Evolutionary conservation across 2,113 vertebrate species (phyloP).

Genomic region (Lepus americanus): DNA sequence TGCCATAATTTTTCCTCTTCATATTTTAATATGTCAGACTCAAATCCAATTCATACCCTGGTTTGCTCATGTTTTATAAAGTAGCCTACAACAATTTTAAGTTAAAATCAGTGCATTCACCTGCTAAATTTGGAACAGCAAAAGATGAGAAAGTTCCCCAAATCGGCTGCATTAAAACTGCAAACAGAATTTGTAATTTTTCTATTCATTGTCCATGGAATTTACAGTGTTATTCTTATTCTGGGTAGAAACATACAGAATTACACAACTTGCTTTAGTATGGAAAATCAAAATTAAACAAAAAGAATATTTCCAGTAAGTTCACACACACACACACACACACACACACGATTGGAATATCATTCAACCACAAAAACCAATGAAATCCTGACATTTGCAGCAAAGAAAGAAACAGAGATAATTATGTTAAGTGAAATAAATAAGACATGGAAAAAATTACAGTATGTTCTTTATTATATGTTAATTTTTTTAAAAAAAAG

Average conservation of each 20-base stretch:
- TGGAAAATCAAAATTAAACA: constrained; percentile 68
- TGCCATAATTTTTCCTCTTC: constrained; percentile 65
- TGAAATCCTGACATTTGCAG: no score
- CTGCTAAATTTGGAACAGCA: constrained; percentile 80
- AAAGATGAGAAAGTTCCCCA: not conserved
- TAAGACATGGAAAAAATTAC: no score
- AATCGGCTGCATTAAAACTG: constrained; percentile 73
- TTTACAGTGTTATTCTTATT: constrained; percentile 22
- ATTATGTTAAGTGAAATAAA: no score
- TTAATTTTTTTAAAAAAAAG: no score
- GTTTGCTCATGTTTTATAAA: constrained; percentile 78
- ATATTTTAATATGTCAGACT: constrained; percentile 78
- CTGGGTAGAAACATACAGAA: constrained; percentile 2
- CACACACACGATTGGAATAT: no score
- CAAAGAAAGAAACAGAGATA: no score
- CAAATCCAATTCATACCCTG: constrained; percentile 73
- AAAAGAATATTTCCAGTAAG: constrained; percentile 6
- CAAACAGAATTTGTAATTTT: constrained; percentile 68
- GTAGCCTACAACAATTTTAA: constrained; percentile 72
- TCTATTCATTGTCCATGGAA: constrained; percentile 65
- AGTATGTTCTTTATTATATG: no score
- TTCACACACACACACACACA: no score
- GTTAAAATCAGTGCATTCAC: constrained; percentile 80
- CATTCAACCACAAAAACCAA: no score
- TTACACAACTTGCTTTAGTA: constrained; percentile 44